Conservation (phyloP, 2,888 invertebrate species). For the Synanthedon vespiformis region DNA sequence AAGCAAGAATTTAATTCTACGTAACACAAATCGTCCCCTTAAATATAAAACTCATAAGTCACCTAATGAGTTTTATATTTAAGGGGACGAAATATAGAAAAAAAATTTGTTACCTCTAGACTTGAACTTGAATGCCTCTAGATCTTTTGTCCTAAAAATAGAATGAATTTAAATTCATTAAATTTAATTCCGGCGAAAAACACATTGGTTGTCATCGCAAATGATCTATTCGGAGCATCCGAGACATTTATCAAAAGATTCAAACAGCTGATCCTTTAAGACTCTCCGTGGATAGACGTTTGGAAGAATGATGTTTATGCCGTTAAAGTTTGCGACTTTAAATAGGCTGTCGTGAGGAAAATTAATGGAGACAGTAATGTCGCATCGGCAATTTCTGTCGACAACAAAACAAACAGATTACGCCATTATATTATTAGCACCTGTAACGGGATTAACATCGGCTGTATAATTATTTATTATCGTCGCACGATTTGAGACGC, state of each 20-base stretch:
- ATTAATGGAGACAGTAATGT: constrained; percentile 37
- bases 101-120: too few species aligned
- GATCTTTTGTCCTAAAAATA: too few species aligned
- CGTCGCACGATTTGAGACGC: too few species aligned
- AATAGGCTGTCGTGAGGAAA: constrained; percentile 40
- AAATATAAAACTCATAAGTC: too few species aligned
- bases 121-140: too few species aligned
- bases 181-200: not conserved
- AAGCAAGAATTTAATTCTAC: too few species aligned
- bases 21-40: too few species aligned
- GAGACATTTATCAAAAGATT: constrained; percentile 40
- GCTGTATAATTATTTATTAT: constrained; percentile 16
- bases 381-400: constrained; percentile 25
- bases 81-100: too few species aligned
- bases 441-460: constrained; percentile 22
- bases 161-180: too few species aligned
- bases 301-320: constrained; percentile 36
- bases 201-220: constrained; percentile 7
- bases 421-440: constrained; percentile 10
- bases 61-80: too few species aligned
- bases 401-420: constrained; percentile 21
- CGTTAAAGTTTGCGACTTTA: constrained; percentile 29
- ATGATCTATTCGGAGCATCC: constrained; percentile 11
- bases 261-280: constrained; percentile 39
- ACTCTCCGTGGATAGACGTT: constrained; percentile 21